phyloP scores from a whole-genome alignment of 2,888 invertebrate species.

The Nomada flava region DNA sequence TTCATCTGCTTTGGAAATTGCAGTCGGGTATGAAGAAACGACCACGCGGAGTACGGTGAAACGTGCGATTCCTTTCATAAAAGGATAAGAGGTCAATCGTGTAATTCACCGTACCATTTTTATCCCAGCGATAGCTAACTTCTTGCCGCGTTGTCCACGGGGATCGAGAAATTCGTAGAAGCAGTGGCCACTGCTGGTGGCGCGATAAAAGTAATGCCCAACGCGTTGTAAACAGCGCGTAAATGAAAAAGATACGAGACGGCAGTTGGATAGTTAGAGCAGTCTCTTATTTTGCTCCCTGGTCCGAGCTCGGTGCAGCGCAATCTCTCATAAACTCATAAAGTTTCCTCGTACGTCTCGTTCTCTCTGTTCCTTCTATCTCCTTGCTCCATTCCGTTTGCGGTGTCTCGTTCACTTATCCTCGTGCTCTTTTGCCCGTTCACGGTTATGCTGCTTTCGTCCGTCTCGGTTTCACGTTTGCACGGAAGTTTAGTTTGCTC shows the following conservation, averaged over 20 bases:
- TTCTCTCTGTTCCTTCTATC: slow-evolving; percentile 6
- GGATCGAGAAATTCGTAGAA: slow-evolving; percentile 52
- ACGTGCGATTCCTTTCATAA: neutral
- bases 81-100: neutral
- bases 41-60: too few species aligned
- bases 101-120: slow-evolving; percentile 1
- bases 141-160: neutral
- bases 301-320: slow-evolving; percentile 41
- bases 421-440: neutral
- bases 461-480: slow-evolving; percentile 14
- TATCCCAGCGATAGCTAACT: slow-evolving; percentile 7
- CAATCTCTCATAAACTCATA: slow-evolving; percentile 76
- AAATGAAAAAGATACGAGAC: slow-evolving; percentile 79
- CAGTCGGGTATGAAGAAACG: neutral
- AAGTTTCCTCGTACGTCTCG: slow-evolving; percentile 65
- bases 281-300: slow-evolving; percentile 72
- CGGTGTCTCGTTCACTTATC: neutral
- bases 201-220: slow-evolving; percentile 73
- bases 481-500: neutral
- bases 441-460: neutral
- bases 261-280: slow-evolving; percentile 76
- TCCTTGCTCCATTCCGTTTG: neutral
- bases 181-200: slow-evolving; percentile 15
- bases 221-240: slow-evolving; percentile 77
- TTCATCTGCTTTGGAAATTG: too few species aligned